Evolutionary conservation across 2,888 invertebrate genomes (phyloP), one percentile per base, ranked within the genome.

Genomic region (Clepsis dumicolana): DNA sequence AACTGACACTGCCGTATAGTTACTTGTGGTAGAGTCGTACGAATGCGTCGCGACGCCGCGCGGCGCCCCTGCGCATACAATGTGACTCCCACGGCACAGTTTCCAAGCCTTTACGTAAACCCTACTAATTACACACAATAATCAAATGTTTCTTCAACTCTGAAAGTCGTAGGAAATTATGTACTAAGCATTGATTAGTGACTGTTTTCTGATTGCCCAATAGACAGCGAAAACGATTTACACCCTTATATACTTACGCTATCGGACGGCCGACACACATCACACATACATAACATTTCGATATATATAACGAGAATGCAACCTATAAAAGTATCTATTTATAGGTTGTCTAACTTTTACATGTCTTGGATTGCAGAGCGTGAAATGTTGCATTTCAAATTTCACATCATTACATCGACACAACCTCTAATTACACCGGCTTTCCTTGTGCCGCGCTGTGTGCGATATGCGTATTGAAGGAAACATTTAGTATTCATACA

Each of bases 81-180:
- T 90, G 84, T 80, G 77, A 68, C 80, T 92, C 92, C 83, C 93
- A 93, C 93, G 93, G 75, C 91, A 92, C 77, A 77, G 87, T 92
- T 93, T 89, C 90, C 93, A 92, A 82, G 87, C 77, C 72, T 90
- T 91, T 90, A 89, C 91, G 91, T 90, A 91, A 92, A 91, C 79
- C 82, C 73, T 67, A 70, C 84, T 90, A 91, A 91, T 90, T 88
- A 87, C 80, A 78, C 81, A 77, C 86, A 87, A 84, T 85, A 84
- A 87, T 84, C 81, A 80, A 80, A 80, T 78, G 80, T 86, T 87
- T 84, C 85, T 80, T 83, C 81, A 84, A 18, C 14, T 65, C 81
- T 75, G 77, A 78, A 78, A 73, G 71, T 67, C 69, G 77, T 79
- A 75, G 76, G 76, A 79, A 83, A 82, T 73, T 74, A 74, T 72